phyloP scores from a whole-genome alignment of 2,797 vertebrate species.

The Alectoris magna region DNA sequence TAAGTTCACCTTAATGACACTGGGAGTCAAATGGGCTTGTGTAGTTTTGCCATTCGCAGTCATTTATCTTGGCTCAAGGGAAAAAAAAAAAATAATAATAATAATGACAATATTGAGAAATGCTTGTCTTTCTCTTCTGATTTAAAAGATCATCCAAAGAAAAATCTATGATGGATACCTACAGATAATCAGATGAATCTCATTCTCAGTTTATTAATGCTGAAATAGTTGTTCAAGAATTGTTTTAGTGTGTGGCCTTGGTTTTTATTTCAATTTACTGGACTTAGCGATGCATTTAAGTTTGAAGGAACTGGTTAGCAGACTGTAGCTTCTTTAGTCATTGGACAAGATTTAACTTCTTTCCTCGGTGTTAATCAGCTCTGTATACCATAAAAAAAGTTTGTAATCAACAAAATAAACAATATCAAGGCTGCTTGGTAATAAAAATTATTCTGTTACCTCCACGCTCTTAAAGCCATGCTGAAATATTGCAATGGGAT shows the following conservation, averaged over 20 bases:
- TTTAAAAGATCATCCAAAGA: no score
- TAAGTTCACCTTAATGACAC: neutral
- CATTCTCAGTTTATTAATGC: neutral
- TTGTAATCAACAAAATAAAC: neutral
- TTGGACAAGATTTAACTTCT: neutral
- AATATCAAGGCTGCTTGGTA: neutral
- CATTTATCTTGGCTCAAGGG: no score
- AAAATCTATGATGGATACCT: neutral
- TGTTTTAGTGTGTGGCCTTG: neutral
- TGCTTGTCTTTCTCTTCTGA: no score
- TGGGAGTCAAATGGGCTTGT: neutral
- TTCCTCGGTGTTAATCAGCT: neutral
- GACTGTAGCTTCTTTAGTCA: neutral
- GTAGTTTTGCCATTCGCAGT: accelerated
- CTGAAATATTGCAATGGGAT: neutral
- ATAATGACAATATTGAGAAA: no score
- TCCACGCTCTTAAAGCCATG: neutral
- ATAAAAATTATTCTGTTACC: neutral
- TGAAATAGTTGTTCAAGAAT: neutral
- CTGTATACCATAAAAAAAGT: neutral
- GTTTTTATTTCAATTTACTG: neutral
- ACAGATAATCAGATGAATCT: neutral
- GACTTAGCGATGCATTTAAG: neutral
- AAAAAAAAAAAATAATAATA: no score
- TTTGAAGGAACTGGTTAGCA: neutral